phyloP scores from a whole-genome alignment of 2,888 invertebrate genomes.

The Heliothis peltigera region DNA sequence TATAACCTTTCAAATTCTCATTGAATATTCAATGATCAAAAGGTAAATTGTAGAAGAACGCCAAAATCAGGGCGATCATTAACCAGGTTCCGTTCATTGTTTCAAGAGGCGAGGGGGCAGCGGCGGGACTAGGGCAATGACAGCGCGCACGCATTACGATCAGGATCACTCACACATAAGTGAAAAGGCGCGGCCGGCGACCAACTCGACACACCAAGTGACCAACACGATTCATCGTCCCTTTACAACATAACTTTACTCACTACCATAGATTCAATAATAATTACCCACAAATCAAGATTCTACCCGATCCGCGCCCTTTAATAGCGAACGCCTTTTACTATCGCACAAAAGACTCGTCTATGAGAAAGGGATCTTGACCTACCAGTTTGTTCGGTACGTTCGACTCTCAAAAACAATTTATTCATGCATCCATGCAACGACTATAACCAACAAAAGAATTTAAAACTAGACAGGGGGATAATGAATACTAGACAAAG shows the following conservation, averaged over 20 bases:
- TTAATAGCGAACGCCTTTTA: constrained; percentile 87
- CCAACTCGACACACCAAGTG: constrained; percentile 34
- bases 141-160: constrained; percentile 82
- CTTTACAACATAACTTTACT: constrained; percentile 53
- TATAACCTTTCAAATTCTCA: constrained; percentile 27
- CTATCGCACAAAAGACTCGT: constrained; percentile 86
- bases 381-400: constrained; percentile 88
- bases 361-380: constrained; percentile 90
- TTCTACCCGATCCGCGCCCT: constrained; percentile 83
- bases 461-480: constrained; percentile 88
- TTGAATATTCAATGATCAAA: constrained; percentile 57
- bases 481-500: constrained; percentile 89
- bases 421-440: constrained; percentile 89
- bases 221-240: constrained; percentile 36
- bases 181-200: constrained; percentile 66
- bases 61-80: constrained; percentile 68
- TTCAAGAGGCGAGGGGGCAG: constrained; percentile 75
- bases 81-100: constrained; percentile 82
- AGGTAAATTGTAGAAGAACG: constrained; percentile 53
- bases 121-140: constrained; percentile 77
- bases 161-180: constrained; percentile 67
- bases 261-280: constrained; percentile 73
- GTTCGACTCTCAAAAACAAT: constrained; percentile 87
- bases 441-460: constrained; percentile 86
- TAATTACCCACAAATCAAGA: constrained; percentile 74